Conservation (phyloP, 2,797 vertebrate genomes). For the Clarias laeviceps region DNA sequence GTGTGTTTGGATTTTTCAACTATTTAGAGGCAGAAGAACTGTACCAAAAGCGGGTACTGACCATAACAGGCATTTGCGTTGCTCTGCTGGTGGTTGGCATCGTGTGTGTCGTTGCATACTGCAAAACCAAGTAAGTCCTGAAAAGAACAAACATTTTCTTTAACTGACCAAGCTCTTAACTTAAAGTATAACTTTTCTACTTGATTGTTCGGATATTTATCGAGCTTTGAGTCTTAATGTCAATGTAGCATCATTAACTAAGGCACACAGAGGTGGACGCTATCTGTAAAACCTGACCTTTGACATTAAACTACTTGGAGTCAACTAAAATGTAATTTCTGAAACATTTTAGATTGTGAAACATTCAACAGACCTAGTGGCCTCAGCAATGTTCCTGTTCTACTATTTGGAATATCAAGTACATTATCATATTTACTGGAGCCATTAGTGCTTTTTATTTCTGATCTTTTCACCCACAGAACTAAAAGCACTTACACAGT, state of each 20-base stretch:
- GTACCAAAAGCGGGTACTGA: constrained; percentile 95
- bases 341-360: neutral
- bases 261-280: neutral
- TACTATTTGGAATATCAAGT: neutral
- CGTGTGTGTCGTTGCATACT: constrained; percentile 96
- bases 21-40: constrained; percentile 91
- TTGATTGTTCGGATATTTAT: neutral
- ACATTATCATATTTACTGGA: neutral
- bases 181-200: neutral
- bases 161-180: neutral
- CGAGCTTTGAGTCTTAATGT: neutral
- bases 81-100: constrained; percentile 95
- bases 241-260: neutral
- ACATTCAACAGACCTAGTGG: neutral
- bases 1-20: constrained; percentile 54
- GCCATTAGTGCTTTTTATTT: neutral
- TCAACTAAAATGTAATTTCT: neutral
- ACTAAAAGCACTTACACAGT: neutral
- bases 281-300: neutral
- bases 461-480: constrained; percentile 15
- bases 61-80: constrained; percentile 97
- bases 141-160: neutral
- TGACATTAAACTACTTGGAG: neutral
- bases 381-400: neutral
- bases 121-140: constrained; percentile 93